Evolutionary conservation across 1,140 invertebrate species (phyloP), one percentile per base, ranked within the genome.

Genomic region (Listronotus bonariensis): DNA sequence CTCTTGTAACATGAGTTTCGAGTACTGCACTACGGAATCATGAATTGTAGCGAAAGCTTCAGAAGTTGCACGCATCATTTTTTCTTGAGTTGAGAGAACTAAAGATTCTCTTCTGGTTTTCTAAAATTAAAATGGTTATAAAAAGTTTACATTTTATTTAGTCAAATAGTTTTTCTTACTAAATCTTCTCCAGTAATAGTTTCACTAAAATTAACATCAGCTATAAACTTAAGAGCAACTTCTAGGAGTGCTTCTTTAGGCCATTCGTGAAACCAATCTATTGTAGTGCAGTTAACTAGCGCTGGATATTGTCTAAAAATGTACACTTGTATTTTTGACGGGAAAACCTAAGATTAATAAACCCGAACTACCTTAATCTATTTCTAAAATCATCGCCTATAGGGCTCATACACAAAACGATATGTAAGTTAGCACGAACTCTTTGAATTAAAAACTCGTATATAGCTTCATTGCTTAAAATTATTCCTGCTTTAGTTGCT

Each of bases 241-340:
- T 93, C 92, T 10, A 94, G 80, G 14, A 95, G 80, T n/a, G 92
- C 92, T 76, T 92, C 89, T 57, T 86, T 82, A 0, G 92, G 91
- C 92, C 93, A 96, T 73, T 92, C 88, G 72, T 87, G 82, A 75
- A 93, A 93, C 91, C 92, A 95, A 80, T 95, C 91, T 32, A 93
- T 92, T 6, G 92, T 94, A 4, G 91, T 92, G 69, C 87, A 88
- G 80, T 92, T 94, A 42, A 95, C 87, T 66, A 95, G 79, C 6
- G 90, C 87, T 26, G 92, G 92, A 80, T 92, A 95, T 80, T 92
- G 91, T 42, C 92, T 62, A 43, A 43, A 53, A 52, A 32, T 32
- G 6, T 10, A 17, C 11, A 36, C 42, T n/a, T n/a, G 4, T n/a
- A 6, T 46, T 36, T 15, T 40, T 8, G 14, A 18, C 17, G 12